These are phyloP conservation scores for Stercorarius parasiticus DNA, from an alignment of 2,113 vertebrate species.

Conservation along the genomic window DNA sequence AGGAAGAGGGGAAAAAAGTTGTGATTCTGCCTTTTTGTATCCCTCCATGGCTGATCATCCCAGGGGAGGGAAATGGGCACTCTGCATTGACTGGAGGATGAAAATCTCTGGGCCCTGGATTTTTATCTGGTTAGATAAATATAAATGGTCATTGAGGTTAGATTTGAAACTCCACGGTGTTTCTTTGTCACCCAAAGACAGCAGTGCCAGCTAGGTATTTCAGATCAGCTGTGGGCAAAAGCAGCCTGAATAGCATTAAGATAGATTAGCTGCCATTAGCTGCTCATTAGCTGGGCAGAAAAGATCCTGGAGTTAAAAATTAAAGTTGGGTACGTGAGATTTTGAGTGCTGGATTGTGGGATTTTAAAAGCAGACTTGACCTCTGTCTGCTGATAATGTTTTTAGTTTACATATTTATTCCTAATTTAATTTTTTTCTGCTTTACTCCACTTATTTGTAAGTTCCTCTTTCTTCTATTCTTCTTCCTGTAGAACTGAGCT, in stretches of 20 bases:
- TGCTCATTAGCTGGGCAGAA: not conserved
- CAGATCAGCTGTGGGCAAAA: not conserved
- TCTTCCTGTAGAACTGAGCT: not conserved
- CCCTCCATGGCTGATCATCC: not conserved
- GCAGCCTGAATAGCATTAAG: not conserved
- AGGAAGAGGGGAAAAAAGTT: not conserved
- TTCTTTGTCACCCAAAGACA: not conserved
- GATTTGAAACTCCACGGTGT: fast-evolving
- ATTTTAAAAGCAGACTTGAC: not conserved
- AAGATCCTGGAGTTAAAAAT: not conserved
- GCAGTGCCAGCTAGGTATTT: not conserved
- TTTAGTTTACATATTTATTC: not conserved
- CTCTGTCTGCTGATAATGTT: not conserved
- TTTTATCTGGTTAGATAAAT: not conserved
- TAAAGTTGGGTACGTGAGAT: not conserved
- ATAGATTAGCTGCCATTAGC: not conserved
- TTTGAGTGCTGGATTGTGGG: not conserved
- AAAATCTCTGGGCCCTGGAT: not conserved
- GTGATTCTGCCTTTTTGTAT: not conserved
- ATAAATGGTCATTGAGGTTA: not conserved
- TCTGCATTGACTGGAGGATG: not conserved
- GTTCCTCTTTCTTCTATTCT: not conserved
- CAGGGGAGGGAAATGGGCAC: fast-evolving
- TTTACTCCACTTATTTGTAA: not conserved
- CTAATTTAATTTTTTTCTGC: not conserved